These are phyloP conservation scores for Orcinus orca DNA, from an alignment of 2,113 vertebrate species.

Conservation along the genomic window DNA sequence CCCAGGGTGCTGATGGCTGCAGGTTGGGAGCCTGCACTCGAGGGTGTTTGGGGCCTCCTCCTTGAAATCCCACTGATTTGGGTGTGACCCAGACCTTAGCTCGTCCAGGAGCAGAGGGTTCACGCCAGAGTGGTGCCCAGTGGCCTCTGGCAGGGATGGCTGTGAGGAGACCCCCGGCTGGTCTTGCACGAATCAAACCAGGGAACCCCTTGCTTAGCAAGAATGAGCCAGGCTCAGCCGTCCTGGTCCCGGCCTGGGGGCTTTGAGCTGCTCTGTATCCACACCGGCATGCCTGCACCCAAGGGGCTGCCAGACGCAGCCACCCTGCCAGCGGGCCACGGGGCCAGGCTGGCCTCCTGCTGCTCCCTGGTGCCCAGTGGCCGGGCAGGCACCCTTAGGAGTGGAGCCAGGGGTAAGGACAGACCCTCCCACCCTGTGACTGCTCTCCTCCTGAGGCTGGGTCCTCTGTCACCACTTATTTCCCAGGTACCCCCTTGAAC, in stretches of 20 bases:
- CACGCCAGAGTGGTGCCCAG: not conserved
- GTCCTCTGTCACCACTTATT: not conserved
- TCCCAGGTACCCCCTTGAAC: not conserved
- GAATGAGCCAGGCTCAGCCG: not conserved
- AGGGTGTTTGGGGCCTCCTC: not conserved
- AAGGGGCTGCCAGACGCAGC: not conserved
- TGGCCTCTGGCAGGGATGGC: not conserved
- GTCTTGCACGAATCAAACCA: not conserved
- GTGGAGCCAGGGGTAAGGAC: no score
- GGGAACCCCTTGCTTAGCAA: not conserved
- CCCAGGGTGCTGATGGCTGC: fast-evolving
- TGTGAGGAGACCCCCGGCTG: not conserved
- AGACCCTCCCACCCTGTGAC: not conserved
- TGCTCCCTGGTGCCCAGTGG: not conserved
- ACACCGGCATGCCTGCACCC: not conserved
- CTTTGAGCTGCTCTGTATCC: not conserved
- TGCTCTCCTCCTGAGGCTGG: not conserved
- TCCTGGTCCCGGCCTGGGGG: not conserved
- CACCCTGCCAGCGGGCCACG: fast-evolving
- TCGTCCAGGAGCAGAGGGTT: not conserved
- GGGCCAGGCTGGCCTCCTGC: not conserved
- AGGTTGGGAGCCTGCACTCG: fast-evolving
- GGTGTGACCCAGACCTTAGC: not conserved
- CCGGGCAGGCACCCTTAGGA: not conserved
- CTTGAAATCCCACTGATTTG: not conserved